These are phyloP conservation scores for Onthophagus taurus DNA, from an alignment of 1,140 invertebrate species.

Conservation along the genomic window DNA sequence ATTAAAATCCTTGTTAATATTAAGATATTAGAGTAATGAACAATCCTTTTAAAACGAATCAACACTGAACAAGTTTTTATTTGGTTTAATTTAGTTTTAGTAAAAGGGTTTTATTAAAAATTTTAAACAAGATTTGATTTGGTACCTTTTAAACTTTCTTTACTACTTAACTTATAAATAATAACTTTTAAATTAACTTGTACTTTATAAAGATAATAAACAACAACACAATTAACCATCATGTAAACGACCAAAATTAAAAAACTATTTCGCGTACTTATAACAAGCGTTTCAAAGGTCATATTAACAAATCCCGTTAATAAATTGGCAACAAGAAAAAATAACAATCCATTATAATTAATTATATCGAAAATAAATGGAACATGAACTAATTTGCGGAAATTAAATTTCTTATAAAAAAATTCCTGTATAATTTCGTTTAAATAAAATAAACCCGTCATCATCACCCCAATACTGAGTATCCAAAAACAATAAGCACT, in stretches of 20 bases:
- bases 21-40: too few relatives aligned
- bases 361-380: conserved; percentile 54
- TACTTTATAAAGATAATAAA: conserved; percentile 18
- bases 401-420: conserved; percentile 22
- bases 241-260: conserved; percentile 51
- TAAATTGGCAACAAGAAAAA: conserved; percentile 71
- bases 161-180: too few relatives aligned
- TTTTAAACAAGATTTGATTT: too few relatives aligned
- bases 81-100: too few relatives aligned
- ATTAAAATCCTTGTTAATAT: too few relatives aligned
- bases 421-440: conserved; percentile 43
- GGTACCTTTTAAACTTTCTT: too few relatives aligned
- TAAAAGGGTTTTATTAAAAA: too few relatives aligned
- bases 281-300: conserved; percentile 49
- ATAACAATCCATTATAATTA: conserved; percentile 65
- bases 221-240: conserved; percentile 31
- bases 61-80: too few relatives aligned
- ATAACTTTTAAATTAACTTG: conserved; percentile 24
- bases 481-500: conserved; percentile 67
- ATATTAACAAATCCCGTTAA: conserved; percentile 73
- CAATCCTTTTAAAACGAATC: too few relatives aligned
- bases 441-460: conserved; percentile 45
- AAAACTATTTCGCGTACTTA: conserved; percentile 40
- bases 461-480: conserved; percentile 46
- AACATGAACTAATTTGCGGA: conserved; percentile 25